Evolutionary conservation across 1,140 invertebrate species (phyloP).

Genomic region (Asbolus verrucosus): DNA sequence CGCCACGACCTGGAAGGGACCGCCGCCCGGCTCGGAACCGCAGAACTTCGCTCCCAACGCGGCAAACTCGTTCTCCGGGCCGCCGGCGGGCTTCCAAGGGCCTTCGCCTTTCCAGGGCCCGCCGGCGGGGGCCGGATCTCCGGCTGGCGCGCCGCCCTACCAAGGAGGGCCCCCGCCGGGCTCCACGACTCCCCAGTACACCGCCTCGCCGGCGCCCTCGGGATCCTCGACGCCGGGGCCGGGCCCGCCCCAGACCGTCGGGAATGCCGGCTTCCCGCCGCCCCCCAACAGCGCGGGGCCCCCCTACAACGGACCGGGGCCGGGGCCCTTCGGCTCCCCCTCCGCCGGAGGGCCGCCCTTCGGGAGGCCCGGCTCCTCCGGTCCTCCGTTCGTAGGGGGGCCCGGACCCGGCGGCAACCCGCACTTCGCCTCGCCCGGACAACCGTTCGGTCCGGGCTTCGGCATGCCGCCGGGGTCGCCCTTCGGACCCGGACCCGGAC

Average conservation of each 20-base stretch:
- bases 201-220: conserved; percentile 79
- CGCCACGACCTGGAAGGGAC: conserved; percentile 76
- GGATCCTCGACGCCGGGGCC: conserved; percentile 81
- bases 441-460: conserved; percentile 73
- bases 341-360: conserved; percentile 74
- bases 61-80: conserved; percentile 70
- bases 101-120: conserved; percentile 72
- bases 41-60: conserved; percentile 72
- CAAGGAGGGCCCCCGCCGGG: conserved; percentile 78
- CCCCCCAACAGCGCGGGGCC: conserved; percentile 72
- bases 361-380: conserved; percentile 76
- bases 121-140: conserved; percentile 74
- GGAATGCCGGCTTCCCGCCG: conserved; percentile 72
- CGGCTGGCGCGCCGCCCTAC: conserved; percentile 72
- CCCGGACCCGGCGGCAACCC: conserved; percentile 72
- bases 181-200: conserved; percentile 80
- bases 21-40: conserved; percentile 73
- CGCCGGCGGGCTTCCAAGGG: conserved; percentile 71
- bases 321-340: conserved; percentile 73
- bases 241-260: conserved; percentile 71
- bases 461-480: conserved; percentile 78
- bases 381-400: conserved; percentile 73
- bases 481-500: conserved; percentile 73
- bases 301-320: conserved; percentile 74
- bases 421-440: conserved; percentile 74